These are phyloP conservation scores for Heliconius himera DNA, from an alignment of 1,140 invertebrate species.

Conservation along the genomic window DNA sequence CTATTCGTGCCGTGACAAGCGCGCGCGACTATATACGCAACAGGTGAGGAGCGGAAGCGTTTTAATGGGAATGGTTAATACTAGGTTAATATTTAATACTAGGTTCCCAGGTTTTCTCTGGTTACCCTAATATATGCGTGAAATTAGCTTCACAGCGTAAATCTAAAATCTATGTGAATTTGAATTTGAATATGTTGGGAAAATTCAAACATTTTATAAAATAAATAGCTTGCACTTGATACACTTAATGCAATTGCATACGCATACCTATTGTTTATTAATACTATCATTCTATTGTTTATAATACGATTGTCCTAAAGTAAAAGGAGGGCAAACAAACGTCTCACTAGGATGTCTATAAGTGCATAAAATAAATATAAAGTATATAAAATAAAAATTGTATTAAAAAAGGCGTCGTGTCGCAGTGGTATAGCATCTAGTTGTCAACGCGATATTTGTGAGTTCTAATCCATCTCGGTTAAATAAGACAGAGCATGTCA, in stretches of 20 bases:
- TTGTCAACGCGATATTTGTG: too few species aligned
- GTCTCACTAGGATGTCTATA: background rate
- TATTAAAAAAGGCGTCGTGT: background rate
- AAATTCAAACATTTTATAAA: background rate
- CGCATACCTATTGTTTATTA: background rate
- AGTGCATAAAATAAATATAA: background rate
- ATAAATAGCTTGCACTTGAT: background rate
- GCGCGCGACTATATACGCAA: too few species aligned
- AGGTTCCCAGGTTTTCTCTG: background rate
- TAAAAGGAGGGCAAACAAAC: background rate
- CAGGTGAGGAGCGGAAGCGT: too few species aligned
- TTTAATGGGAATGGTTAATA: too few species aligned
- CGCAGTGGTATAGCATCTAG: too few species aligned
- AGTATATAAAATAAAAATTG: background rate
- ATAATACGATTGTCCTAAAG: conserved; percentile 3
- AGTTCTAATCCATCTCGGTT: too few species aligned
- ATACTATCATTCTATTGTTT: background rate
- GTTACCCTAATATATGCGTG: too few species aligned
- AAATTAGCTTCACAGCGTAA: too few species aligned
- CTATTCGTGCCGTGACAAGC: too few species aligned
- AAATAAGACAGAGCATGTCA: too few species aligned
- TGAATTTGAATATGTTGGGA: too few species aligned
- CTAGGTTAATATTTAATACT: background rate
- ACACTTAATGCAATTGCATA: background rate
- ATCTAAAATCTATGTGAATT: too few species aligned